Percentiles rank a stretch among this genome's conserved stretches.
These are phyloP conservation scores for Phalacrocorax aristotelis DNA, from an alignment of 2,113 vertebrate genomes.

Conservation along the genomic window DNA sequence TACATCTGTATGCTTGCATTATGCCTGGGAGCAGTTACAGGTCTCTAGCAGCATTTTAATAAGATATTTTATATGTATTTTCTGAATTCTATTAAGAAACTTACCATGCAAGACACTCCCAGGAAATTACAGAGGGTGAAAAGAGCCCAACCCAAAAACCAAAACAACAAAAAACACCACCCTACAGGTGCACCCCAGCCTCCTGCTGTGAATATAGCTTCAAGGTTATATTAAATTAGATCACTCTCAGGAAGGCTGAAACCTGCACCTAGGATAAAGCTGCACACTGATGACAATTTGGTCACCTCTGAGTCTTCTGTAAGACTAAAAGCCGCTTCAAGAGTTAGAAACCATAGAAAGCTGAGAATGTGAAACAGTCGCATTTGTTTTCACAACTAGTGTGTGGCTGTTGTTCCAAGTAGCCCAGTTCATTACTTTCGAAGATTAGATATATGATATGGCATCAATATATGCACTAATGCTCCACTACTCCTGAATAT, in stretches of 20 bases:
- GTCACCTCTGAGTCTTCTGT: background rate
- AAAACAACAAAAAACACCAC: background rate
- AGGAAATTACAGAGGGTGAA: background rate
- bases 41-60: background rate
- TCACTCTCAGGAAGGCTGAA: background rate
- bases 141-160: background rate
- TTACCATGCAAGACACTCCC: background rate
- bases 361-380: background rate
- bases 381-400: background rate
- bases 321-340: background rate
- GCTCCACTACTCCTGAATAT: background rate
- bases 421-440: background rate
- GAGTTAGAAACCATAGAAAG: background rate
- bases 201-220: background rate
- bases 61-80: background rate
- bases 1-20: background rate
- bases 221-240: background rate
- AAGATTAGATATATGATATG: background rate
- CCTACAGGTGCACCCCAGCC: background rate
- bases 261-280: background rate
- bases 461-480: background rate
- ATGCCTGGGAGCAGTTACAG: background rate
- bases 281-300: background rate
- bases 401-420: background rate
- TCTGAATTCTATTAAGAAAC: background rate